A percentile compares a stretch with the other conserved stretches of the same genome.
Evolutionary conservation across 2,113 vertebrate species (phyloP).

Genomic region (Mystacornis crossleyi): DNA sequence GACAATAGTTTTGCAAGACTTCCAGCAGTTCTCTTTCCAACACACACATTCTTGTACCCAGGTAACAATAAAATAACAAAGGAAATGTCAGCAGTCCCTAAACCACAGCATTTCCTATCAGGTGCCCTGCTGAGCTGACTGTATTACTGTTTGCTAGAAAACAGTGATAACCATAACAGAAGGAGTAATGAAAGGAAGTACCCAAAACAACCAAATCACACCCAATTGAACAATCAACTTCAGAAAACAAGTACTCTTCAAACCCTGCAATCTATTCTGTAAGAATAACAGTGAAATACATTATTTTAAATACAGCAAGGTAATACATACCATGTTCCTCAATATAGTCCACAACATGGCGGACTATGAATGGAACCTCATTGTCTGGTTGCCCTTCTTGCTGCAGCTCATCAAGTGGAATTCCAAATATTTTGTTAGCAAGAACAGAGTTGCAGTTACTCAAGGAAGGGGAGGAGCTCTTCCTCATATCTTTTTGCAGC

Average conservation of each 20-base stretch:
- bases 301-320: not conserved
- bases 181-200: not conserved
- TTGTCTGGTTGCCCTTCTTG: slow-evolving; percentile 90
- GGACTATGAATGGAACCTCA: slow-evolving; percentile 94
- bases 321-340: slow-evolving; percentile 93
- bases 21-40: not conserved
- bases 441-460: slow-evolving; percentile 91
- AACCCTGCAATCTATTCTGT: not conserved
- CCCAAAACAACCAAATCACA: not conserved
- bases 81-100: not conserved
- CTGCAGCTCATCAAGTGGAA: slow-evolving; percentile 95
- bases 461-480: slow-evolving; percentile 96
- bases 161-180: not conserved
- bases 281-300: not conserved
- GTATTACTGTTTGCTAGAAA: not conserved
- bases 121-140: not conserved
- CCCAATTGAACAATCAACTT: not conserved
- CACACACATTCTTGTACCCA: not conserved
- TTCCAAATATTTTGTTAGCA: slow-evolving; percentile 94
- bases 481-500: slow-evolving; percentile 97
- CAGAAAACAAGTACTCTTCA: not conserved
- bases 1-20: not conserved
- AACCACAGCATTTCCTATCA: not conserved
- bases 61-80: not conserved
- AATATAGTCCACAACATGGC: slow-evolving; percentile 95